Conservation (phyloP, 2,113 vertebrate genomes). For the Actinemys pallida region DNA sequence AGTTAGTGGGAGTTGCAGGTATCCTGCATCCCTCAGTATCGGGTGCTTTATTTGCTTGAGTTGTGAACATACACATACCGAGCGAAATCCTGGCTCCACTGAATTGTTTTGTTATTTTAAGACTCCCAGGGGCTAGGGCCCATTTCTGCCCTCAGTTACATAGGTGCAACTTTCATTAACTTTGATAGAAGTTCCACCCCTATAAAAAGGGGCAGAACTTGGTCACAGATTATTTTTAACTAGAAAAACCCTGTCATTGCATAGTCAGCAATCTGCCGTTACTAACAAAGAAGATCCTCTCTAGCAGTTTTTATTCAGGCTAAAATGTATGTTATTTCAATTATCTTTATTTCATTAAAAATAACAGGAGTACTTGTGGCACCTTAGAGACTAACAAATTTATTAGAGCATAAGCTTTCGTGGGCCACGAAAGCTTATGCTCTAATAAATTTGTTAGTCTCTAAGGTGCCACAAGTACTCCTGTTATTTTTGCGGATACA, state of each 20-base stretch:
- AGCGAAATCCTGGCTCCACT: neutral
- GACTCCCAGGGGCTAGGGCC: rapidly evolving
- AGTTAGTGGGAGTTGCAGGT: neutral
- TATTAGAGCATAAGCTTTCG: no score
- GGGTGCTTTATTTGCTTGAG: neutral
- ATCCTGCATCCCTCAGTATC: neutral
- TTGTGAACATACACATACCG: neutral
- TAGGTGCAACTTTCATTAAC: neutral
- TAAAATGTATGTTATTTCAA: neutral
- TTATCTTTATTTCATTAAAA: neutral
- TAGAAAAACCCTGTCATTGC: neutral
- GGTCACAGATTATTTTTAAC: neutral
- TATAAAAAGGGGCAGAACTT: neutral
- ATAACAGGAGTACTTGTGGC: no score
- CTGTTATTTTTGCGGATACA: no score
- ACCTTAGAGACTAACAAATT: no score
- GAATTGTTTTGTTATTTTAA: neutral
- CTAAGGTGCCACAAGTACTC: no score
- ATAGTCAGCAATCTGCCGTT: neutral
- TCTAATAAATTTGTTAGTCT: no score
- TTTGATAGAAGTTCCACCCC: neutral
- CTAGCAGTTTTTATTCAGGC: neutral
- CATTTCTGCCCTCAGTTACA: neutral
- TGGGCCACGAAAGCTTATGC: no score
- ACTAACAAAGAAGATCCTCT: neutral